These are phyloP conservation scores for Drosophila testacea DNA, from an alignment of 2,888 invertebrate species.

Conservation along the genomic window DNA sequence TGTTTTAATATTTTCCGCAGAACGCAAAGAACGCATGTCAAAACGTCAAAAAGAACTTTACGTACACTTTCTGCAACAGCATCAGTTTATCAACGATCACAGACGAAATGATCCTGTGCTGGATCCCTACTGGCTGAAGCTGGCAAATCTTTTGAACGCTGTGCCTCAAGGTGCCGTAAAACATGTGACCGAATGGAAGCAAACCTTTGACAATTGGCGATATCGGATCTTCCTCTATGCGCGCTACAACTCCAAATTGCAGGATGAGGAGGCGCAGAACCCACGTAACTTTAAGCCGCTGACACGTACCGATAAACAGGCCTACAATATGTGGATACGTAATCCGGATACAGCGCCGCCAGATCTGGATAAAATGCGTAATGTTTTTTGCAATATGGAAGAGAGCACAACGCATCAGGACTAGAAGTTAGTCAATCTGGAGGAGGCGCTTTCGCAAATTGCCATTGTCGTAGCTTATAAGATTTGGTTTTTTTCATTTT, in stretches of 20 bases:
- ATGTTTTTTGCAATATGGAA: constrained; percentile 81
- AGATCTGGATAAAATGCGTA: constrained; percentile 83
- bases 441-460: constrained; percentile 40
- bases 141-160: constrained; percentile 81
- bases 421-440: constrained; percentile 40
- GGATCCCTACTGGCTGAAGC: constrained; percentile 81
- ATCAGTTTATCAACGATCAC: constrained; percentile 81
- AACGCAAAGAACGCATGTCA: constrained; percentile 83
- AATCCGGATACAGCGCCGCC: constrained; percentile 83
- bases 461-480: constrained; percentile 67
- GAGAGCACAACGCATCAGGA: constrained; percentile 79
- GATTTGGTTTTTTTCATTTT: constrained; percentile 33
- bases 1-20: constrained; percentile 36
- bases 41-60: constrained; percentile 82
- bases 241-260: constrained; percentile 82
- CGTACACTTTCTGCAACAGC: constrained; percentile 81
- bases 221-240: constrained; percentile 82
- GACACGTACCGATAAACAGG: constrained; percentile 82
- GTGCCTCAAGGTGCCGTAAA: constrained; percentile 82
- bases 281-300: constrained; percentile 83
- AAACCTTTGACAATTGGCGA: constrained; percentile 83
- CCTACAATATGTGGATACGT: constrained; percentile 82
- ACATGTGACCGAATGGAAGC: constrained; percentile 82
- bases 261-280: constrained; percentile 80
- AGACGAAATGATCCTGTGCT: constrained; percentile 80